Base-by-base conservation (phyloP, 1,140 invertebrate genomes). In the Ooceraea biroi region DNA sequence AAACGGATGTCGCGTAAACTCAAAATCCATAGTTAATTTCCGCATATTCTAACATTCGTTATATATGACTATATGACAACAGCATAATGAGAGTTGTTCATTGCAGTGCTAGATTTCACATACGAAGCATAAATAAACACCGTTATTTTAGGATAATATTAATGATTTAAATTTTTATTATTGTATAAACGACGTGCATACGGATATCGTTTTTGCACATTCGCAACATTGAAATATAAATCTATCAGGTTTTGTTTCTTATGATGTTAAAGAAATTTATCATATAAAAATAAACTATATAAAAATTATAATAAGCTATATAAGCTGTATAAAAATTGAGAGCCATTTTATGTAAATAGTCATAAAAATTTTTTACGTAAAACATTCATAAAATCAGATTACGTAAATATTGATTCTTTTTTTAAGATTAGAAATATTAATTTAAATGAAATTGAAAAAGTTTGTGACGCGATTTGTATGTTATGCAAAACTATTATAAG, bases 1-100 rank as follows among this genome's bases (percentile, higher is more conserved):
- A 55, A 55, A 71, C 5, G 27, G 7, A 19, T 44, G 19, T 63
- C 58, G 27, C 12, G 19, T 17, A 10, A 30, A 4, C 1, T 46
- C 44, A 46, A 65, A 65, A 19, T 65, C 19, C 11, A 0, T 14
- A 44, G 5, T 44, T 66, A 66, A 66, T 66, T 66, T 66, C 14
- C 3, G n/a, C 10, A 1, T 8, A 66, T 44, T 5, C 2, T 44
- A 66, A 66, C 44, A 22, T 65, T 19, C 36, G 4, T 52, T 52
- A 52, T n/a, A 50, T 30, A 61, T 63, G 27, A n/a, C 8, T 52
- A n/a, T 17, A 52, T n/a, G 5, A 52, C n/a, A 30, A 27, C 8
- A 14, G 11, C n/a, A 19, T n/a, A 63, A 46, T 66, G 36, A 61
- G 14, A 61, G 30, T 17, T 61, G 30, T 14, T 30, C 30, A 30